Percentiles rank a stretch among this genome's conserved stretches.
These are phyloP conservation scores for Pollicipes pollicipes DNA, from an alignment of 1,140 invertebrate genomes.

Conservation along the genomic window DNA sequence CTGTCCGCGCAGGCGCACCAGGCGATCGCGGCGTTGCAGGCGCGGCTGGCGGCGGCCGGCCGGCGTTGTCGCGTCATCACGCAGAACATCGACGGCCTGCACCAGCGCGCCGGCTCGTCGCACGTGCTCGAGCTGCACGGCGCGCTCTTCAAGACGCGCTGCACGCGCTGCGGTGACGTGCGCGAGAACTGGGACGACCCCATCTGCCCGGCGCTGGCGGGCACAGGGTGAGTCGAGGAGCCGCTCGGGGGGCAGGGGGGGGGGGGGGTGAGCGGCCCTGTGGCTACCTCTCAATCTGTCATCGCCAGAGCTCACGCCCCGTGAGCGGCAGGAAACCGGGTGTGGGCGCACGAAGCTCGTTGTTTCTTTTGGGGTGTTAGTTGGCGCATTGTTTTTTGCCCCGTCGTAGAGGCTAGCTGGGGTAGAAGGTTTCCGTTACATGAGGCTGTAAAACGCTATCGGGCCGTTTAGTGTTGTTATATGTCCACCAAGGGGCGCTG, in stretches of 20 bases:
- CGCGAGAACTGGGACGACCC: constrained; percentile 52
- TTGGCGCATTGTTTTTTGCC: too few species aligned
- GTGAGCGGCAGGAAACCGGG: too few species aligned
- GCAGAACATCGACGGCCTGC: constrained; percentile 84
- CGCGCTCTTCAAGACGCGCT: constrained; percentile 62
- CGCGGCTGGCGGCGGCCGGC: constrained; percentile 35
- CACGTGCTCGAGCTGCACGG: constrained; percentile 79
- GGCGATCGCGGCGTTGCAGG: constrained; percentile 59
- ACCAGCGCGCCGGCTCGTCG: constrained; percentile 58
- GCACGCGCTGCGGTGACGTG: constrained; percentile 53
- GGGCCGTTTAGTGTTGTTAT: too few species aligned
- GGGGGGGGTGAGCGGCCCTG: too few species aligned
- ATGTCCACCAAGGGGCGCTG: too few species aligned
- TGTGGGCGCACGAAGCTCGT: too few species aligned
- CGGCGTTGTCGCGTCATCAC: constrained; percentile 55
- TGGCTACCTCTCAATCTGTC: too few species aligned
- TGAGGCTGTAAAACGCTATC: too few species aligned
- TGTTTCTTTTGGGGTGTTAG: too few species aligned
- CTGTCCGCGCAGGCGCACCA: constrained; percentile 69
- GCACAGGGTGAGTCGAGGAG: constrained; percentile 33
- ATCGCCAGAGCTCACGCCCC: too few species aligned
- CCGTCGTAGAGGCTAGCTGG: too few species aligned
- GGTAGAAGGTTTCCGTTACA: too few species aligned
- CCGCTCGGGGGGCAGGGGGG: background rate
- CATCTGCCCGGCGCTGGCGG: constrained; percentile 51